Conservation (phyloP, 2,113 vertebrate species). For the Donacobius atricapilla region DNA sequence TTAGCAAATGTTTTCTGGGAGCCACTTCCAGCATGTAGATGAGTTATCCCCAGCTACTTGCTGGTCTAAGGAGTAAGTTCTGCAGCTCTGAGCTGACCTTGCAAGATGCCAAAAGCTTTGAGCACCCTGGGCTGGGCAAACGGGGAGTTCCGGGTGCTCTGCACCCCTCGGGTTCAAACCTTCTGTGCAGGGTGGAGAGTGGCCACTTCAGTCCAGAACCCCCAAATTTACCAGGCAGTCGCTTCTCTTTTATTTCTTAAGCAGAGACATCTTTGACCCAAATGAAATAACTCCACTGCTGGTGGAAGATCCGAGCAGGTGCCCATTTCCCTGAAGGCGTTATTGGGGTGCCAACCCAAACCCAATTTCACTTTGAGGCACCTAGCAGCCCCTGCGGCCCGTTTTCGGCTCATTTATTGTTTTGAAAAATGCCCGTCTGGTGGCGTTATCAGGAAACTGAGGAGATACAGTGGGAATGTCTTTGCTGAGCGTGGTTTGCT, state of each 20-base stretch:
- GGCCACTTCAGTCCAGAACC: not conserved
- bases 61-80: not conserved
- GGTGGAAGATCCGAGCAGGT: not conserved
- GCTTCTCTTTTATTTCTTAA: not conserved
- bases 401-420: not conserved
- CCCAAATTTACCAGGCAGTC: accelerated
- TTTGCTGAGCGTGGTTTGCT: not conserved
- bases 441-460: not conserved
- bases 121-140: not conserved
- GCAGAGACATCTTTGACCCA: not conserved
- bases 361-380: not conserved
- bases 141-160: not conserved
- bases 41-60: not conserved
- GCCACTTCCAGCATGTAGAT: not conserved
- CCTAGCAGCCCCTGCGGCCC: not conserved
- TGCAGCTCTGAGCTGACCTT: not conserved
- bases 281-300: not conserved
- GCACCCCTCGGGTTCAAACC: not conserved
- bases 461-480: not conserved
- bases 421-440: slow-evolving; percentile 4
- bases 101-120: not conserved
- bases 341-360: not conserved
- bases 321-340: not conserved
- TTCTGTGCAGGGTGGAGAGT: not conserved
- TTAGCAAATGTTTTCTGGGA: slow-evolving; percentile 6